phyloP scores from a whole-genome alignment of 2,113 vertebrate species.

The Entosphenus tridentatus region DNA sequence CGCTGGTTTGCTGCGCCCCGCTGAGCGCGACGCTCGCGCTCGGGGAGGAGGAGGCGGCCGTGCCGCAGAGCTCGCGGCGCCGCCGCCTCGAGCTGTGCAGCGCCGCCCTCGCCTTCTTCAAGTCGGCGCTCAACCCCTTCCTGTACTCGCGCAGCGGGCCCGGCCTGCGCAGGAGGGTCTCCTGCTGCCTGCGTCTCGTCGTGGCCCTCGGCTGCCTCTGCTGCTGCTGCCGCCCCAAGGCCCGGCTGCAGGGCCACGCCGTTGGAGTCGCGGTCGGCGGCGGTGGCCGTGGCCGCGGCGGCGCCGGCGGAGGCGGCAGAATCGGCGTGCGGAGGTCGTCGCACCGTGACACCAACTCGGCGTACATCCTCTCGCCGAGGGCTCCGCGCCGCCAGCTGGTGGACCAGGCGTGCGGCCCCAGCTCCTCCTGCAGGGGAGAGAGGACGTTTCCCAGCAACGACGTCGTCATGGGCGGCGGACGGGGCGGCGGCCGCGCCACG shows the following conservation, averaged over 20 bases:
- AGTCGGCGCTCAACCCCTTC: conserved; percentile 84
- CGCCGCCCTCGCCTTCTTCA: conserved; percentile 73
- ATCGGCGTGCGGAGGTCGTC: conserved; percentile 7
- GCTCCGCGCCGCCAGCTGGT: conserved; percentile 44
- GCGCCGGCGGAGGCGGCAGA: conserved; percentile 7
- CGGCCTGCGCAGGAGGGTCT: conserved; percentile 49
- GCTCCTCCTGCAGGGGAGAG: conserved; percentile 24
- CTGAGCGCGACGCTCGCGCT: conserved; percentile 48
- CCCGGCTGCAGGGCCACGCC: conserved; percentile 2
- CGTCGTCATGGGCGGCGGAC: too few relatives aligned
- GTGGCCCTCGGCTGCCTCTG: conserved; percentile 11
- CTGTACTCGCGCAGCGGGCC: conserved; percentile 84
- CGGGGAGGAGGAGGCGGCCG: conserved; percentile 35
- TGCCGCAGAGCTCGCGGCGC: conserved; percentile 32
- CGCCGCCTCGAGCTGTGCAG: conserved; percentile 81
- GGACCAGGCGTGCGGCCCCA: conserved; percentile 69
- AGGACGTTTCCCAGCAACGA: too few relatives aligned
- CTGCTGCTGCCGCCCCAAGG: conserved; percentile 17
- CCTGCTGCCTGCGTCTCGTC: conserved; percentile 46
- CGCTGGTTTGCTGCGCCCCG: conserved; percentile 58
- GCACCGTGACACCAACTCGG: conserved; percentile 32
- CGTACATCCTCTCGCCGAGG: conserved; percentile 68
- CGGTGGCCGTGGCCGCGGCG: too few relatives aligned
- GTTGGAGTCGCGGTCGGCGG: too few relatives aligned
- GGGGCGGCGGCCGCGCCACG: too few relatives aligned